phyloP scores from a whole-genome alignment of 2,797 vertebrate species.

The Cetoscarus ocellatus region DNA sequence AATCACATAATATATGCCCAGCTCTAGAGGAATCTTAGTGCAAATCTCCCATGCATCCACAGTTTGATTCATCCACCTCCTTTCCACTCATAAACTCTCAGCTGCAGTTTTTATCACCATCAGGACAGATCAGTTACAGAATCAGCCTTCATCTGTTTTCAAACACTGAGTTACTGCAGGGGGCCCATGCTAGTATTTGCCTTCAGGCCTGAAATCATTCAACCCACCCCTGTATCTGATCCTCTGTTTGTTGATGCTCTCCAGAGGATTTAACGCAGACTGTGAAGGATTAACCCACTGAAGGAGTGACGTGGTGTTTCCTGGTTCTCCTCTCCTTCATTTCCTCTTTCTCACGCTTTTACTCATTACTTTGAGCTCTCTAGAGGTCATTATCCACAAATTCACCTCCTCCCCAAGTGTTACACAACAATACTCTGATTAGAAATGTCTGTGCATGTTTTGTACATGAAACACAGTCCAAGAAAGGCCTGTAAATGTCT shows the following conservation, averaged over 20 bases:
- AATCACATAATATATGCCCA: no score
- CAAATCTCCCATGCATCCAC: no score
- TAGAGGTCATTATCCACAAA: conserved; percentile 6
- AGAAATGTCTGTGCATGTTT: neutral
- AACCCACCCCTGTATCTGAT: conserved; percentile 7
- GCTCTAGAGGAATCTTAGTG: no score
- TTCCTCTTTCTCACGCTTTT: conserved; percentile 69
- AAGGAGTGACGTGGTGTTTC: conserved; percentile 52
- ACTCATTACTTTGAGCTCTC: conserved; percentile 33
- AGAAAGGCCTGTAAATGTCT: neutral
- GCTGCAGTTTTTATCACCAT: neutral
- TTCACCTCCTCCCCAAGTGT: conserved; percentile 16
- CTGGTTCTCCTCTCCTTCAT: conserved; percentile 49
- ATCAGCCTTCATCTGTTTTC: neutral
- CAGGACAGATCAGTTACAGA: neutral
- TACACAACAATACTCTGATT: conserved; percentile 6
- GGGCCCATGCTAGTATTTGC: neutral
- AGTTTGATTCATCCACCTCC: no score
- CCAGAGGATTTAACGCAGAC: conserved; percentile 29
- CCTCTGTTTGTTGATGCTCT: conserved; percentile 33
- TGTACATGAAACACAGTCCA: neutral
- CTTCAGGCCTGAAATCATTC: conserved; percentile 3
- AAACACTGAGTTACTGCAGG: neutral
- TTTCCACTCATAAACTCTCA: no score
- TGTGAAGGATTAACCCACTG: conserved; percentile 28